phyloP scores from a whole-genome alignment of 23 tunicate genomes.

The Ciona savignyi region DNA sequence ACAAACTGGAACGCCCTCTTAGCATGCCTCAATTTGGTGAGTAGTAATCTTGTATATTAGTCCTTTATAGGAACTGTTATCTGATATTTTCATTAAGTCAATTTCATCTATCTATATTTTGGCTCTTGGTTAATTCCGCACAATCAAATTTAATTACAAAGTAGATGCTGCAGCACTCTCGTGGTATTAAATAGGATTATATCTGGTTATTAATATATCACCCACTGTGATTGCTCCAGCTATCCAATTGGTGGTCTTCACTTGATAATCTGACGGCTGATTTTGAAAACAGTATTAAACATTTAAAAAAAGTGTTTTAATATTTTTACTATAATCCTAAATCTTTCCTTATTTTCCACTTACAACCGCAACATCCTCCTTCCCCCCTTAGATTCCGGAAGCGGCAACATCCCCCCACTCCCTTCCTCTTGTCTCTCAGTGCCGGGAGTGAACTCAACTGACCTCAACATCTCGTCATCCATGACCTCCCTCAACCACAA shows the following conservation, averaged over 20 bases:
- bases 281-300: too few relatives aligned
- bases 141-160: too few relatives aligned
- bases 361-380: not conserved
- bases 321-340: not conserved
- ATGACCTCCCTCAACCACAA: conserved; percentile 48
- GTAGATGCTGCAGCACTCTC: too few relatives aligned
- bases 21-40: conserved; percentile 57
- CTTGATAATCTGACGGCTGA: not conserved
- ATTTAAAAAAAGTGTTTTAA: not conserved
- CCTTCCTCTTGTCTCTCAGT: conserved; percentile 34
- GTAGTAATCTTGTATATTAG: not conserved
- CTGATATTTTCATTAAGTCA: too few relatives aligned
- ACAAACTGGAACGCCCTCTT: conserved; percentile 38
- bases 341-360: not conserved
- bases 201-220: too few relatives aligned
- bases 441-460: conserved; percentile 26
- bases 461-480: conserved; percentile 39
- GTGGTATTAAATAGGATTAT: too few relatives aligned
- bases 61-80: not conserved
- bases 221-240: too few relatives aligned
- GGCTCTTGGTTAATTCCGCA: too few relatives aligned
- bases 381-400: not conserved
- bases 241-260: not conserved
- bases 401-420: conserved; percentile 7
- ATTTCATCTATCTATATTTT: too few relatives aligned